A percentile compares a stretch with the other conserved stretches of the same genome.
These are phyloP conservation scores for Melanotaenia parkinsoni DNA, from an alignment of 2,797 vertebrate genomes.

Conservation along the genomic window DNA sequence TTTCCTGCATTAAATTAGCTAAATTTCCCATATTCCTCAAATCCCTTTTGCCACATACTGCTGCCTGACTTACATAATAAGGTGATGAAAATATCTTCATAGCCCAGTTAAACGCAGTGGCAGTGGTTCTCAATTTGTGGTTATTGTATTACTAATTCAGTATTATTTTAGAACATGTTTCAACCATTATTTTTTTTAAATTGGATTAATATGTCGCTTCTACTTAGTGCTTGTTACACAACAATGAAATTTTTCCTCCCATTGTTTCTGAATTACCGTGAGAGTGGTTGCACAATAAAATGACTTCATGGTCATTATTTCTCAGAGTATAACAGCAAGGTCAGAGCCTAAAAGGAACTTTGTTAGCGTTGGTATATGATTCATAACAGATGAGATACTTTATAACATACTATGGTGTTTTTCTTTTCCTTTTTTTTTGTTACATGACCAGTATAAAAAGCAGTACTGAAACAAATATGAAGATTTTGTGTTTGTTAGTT, in stretches of 20 bases:
- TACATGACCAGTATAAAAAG: slow-evolving; percentile 62
- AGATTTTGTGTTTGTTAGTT: slow-evolving; percentile 41
- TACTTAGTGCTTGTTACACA: background rate
- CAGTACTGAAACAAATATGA: slow-evolving; percentile 78
- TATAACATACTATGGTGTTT: background rate
- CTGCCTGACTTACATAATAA: background rate
- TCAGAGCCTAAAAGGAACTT: background rate
- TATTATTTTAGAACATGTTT: background rate
- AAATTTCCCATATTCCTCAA: background rate
- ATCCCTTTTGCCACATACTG: background rate
- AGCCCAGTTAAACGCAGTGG: background rate
- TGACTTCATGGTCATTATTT: slow-evolving; percentile 4
- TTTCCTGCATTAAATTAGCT: slow-evolving; percentile 3
- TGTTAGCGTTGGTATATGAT: background rate
- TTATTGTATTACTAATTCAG: background rate
- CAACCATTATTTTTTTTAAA: background rate
- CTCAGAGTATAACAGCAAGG: background rate
- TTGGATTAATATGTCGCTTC: background rate
- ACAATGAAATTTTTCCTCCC: background rate
- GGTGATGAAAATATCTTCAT: slow-evolving; percentile 11
- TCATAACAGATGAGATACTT: background rate
- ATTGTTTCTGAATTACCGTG: background rate
- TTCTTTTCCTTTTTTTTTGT: background rate
- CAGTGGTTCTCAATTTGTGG: background rate
- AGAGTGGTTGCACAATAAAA: background rate